phyloP scores from a whole-genome alignment of 2,113 vertebrate genomes.

The Carassius auratus region DNA sequence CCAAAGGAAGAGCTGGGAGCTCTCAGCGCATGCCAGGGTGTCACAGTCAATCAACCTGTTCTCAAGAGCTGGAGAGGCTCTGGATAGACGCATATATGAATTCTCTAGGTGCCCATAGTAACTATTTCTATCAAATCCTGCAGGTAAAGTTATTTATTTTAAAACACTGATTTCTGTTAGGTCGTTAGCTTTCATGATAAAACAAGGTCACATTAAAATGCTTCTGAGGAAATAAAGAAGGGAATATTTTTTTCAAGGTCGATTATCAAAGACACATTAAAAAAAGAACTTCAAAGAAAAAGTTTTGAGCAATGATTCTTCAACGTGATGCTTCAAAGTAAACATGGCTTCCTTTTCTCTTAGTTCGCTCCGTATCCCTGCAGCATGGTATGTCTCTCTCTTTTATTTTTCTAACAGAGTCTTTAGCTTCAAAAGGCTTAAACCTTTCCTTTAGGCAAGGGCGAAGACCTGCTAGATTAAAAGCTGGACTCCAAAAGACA shows the following conservation, averaged over 20 bases:
- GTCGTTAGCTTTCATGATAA: not conserved
- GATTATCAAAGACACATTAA: slow-evolving; percentile 21
- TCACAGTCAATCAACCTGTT: slow-evolving; percentile 27
- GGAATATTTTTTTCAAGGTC: not conserved
- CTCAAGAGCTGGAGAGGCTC: not conserved
- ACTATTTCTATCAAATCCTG: not conserved
- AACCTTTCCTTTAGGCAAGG: slow-evolving; percentile 26
- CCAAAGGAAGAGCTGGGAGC: not conserved
- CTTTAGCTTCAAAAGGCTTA: slow-evolving; percentile 31
- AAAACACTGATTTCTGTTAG: not conserved
- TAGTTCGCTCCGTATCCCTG: not conserved
- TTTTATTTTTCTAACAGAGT: slow-evolving; percentile 25
- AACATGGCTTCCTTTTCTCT: not conserved
- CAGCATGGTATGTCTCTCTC: slow-evolving; percentile 1
- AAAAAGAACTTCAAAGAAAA: slow-evolving; percentile 42
- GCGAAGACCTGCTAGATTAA: slow-evolving; percentile 3
- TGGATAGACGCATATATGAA: not conserved
- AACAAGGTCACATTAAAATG: slow-evolving; percentile 27
- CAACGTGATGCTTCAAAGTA: slow-evolving; percentile 35
- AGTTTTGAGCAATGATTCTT: slow-evolving; percentile 59
- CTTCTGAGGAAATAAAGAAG: not conserved
- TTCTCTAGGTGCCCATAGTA: not conserved
- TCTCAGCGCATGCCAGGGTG: slow-evolving; percentile 12
- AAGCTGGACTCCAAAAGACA: slow-evolving; percentile 9
- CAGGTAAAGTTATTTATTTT: not conserved